These are phyloP conservation scores for Ophioninae sp. DNA, from an alignment of 2,888 invertebrate species.

Conservation along the genomic window DNA sequence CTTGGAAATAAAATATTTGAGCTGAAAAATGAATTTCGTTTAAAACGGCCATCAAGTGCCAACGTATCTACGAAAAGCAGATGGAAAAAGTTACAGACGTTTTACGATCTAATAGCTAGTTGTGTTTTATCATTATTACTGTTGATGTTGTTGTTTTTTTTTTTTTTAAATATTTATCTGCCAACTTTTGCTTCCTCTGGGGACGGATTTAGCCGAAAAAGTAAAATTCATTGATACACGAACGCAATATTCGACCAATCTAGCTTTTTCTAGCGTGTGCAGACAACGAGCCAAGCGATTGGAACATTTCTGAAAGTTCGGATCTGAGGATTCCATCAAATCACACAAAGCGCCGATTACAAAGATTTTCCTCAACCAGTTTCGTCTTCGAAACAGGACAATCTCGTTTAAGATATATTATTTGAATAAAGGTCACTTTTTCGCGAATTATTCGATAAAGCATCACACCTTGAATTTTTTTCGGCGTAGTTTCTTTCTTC, in stretches of 20 bases:
- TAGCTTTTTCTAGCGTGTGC: conserved; percentile 11
- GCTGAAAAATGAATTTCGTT: conserved; percentile 10
- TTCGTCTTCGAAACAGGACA: conserved; percentile 66
- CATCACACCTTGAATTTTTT: conserved; percentile 74
- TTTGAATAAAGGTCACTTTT: conserved; percentile 76
- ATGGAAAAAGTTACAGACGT: conserved; percentile 5
- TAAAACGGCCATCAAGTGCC: conserved; percentile 9
- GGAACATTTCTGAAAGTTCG: conserved; percentile 26
- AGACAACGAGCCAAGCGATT: conserved; percentile 40
- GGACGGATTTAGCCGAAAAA: conserved; percentile 75
- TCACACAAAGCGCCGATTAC: conserved; percentile 21
- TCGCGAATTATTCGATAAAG: conserved; percentile 75
- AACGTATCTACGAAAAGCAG: conserved; percentile 35
- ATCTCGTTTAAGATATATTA: conserved; percentile 69
- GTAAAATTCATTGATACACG: conserved; percentile 35
- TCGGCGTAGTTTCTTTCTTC: conserved; percentile 67
- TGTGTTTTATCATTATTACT: conserved; percentile 60
- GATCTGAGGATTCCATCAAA: conserved; percentile 12
- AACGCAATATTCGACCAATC: conserved; percentile 1
- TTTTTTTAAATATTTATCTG: background rate
- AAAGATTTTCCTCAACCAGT: conserved; percentile 64
- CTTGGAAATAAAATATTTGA: conserved; percentile 11
- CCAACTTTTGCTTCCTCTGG: conserved; percentile 49
- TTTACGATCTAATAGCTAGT: conserved; percentile 60
- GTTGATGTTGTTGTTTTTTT: conserved; percentile 16